Conservation (phyloP, 1,140 invertebrate genomes). For the Procambarus clarkii region DNA sequence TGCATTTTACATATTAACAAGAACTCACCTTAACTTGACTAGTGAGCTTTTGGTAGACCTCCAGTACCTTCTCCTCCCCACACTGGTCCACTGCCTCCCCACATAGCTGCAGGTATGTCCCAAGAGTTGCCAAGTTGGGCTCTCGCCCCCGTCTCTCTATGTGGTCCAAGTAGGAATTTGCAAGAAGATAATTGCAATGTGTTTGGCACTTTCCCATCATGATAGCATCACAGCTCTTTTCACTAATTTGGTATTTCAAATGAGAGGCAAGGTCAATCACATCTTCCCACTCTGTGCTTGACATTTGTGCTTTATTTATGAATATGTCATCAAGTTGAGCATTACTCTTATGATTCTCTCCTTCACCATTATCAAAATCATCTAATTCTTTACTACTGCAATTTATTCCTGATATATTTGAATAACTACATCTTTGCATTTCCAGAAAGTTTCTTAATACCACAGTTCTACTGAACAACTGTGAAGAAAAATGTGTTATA, state of each 20-base stretch:
- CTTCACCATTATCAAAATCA: neutral
- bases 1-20: neutral
- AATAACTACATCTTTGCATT: neutral
- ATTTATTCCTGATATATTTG: neutral
- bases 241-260: neutral
- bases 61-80: conserved; percentile 14
- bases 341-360: neutral
- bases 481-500: neutral
- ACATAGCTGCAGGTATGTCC: conserved; percentile 26
- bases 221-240: conserved; percentile 1
- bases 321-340: conserved; percentile 2
- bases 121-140: conserved; percentile 31
- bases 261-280: neutral
- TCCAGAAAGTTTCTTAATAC: neutral
- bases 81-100: neutral
- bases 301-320: conserved; percentile 2
- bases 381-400: neutral
- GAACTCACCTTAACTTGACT: conserved; percentile 21
- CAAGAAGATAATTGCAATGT: neutral
- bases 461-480: neutral
- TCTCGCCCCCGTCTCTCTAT: conserved; percentile 3
- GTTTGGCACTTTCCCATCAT: conserved; percentile 1
- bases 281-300: conserved; percentile 26
- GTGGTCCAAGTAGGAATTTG: conserved; percentile 20
- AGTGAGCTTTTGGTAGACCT: conserved; percentile 13